Conservation (phyloP, 2,888 invertebrate species). For the Pseudanteris insignis region DNA sequence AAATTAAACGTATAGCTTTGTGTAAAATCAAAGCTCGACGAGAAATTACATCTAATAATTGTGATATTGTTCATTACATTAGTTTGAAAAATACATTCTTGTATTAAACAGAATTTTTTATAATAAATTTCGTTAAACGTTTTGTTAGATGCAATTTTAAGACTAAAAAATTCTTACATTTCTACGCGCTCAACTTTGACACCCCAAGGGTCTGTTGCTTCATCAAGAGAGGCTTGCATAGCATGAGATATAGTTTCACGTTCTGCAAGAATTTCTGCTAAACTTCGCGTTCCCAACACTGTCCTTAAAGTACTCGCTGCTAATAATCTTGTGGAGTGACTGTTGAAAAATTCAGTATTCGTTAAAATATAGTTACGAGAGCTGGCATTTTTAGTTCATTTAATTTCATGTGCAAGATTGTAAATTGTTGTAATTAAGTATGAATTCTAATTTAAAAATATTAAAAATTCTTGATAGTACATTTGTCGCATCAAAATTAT, state of each 20-base stretch:
- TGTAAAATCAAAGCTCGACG: neutral
- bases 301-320: conserved; percentile 89
- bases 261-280: conserved; percentile 91
- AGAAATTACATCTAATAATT: too few relatives aligned
- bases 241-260: conserved; percentile 89
- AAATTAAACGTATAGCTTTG: neutral
- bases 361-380: neutral
- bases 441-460: too few relatives aligned
- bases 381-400: neutral
- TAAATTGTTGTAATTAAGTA: too few relatives aligned
- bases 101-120: too few relatives aligned
- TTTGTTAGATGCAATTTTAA: too few relatives aligned
- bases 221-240: conserved; percentile 87
- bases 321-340: conserved; percentile 82
- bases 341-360: conserved; percentile 54
- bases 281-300: conserved; percentile 89
- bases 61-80: too few relatives aligned
- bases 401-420: too few relatives aligned
- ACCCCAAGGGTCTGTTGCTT: conserved; percentile 92
- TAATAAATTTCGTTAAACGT: too few relatives aligned
- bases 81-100: too few relatives aligned
- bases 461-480: too few relatives aligned
- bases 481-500: too few relatives aligned
- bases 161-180: conserved; percentile 75
- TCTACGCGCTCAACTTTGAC: conserved; percentile 94